Conservation (phyloP, 2,797 vertebrate species). For the Malacoraja senta region DNA sequence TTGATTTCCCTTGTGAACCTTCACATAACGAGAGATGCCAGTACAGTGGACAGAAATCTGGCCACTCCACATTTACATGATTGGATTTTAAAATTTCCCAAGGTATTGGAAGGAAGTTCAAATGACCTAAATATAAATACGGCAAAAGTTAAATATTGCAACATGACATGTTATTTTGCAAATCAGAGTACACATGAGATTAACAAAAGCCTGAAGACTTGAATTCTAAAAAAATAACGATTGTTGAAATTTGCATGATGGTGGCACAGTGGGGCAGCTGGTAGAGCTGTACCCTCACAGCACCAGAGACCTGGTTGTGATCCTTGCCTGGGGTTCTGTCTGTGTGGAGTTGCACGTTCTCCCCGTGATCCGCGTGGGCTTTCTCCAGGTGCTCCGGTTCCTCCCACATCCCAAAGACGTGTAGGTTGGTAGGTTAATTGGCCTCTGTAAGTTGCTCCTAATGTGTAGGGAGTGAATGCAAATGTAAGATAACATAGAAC, state of each 20-base stretch:
- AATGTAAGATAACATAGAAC: too few relatives aligned
- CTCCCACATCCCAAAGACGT: too few relatives aligned
- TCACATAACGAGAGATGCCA: neutral
- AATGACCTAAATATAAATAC: neutral
- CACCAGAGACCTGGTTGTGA: too few relatives aligned
- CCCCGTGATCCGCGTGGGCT: too few relatives aligned
- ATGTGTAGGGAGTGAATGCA: too few relatives aligned
- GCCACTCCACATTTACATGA: neutral
- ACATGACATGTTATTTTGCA: neutral
- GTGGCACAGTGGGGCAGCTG: neutral
- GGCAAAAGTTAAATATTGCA: neutral
- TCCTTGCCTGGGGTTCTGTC: too few relatives aligned
- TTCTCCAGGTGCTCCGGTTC: too few relatives aligned
- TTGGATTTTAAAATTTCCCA: constrained; percentile 22
- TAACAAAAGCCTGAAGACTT: neutral
- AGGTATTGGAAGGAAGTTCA: neutral
- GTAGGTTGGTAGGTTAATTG: too few relatives aligned
- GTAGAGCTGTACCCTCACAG: neutral
- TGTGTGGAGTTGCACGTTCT: too few relatives aligned
- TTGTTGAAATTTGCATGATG: neutral
- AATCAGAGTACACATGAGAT: neutral
- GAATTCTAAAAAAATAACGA: neutral
- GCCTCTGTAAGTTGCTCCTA: too few relatives aligned
- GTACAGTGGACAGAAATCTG: neutral
- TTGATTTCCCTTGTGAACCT: constrained; percentile 27